Evolutionary conservation across 2,797 vertebrate species (phyloP).

Genomic region (Fistularia commersonii): DNA sequence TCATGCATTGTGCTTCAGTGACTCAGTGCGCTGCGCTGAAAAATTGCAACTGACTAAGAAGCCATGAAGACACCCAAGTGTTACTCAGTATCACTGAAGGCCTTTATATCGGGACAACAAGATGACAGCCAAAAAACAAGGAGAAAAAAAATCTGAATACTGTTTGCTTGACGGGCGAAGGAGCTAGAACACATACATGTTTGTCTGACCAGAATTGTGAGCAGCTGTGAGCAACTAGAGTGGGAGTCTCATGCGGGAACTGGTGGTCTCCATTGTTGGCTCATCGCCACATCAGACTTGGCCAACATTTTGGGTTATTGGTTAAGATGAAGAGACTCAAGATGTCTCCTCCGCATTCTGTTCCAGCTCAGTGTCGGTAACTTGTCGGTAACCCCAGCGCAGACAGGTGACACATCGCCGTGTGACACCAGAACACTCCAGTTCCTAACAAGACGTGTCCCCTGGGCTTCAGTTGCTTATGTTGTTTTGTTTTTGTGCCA

Average conservation of each 20-base stretch:
- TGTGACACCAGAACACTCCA: conserved; percentile 21
- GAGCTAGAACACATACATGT: conserved; percentile 11
- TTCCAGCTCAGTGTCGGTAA: conserved; percentile 8
- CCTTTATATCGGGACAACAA: conserved; percentile 11
- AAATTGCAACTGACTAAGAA: conserved; percentile 41
- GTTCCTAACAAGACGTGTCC: conserved; percentile 42
- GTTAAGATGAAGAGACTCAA: too few species aligned
- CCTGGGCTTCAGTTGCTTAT: conserved; percentile 41
- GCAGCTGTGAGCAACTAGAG: conserved; percentile 40
- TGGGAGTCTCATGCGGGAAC: conserved; percentile 29
- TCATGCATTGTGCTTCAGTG: conserved; percentile 37
- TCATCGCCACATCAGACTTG: conserved; percentile 4
- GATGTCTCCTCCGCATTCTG: too few species aligned
- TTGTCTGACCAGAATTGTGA: conserved; percentile 18
- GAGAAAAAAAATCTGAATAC: conserved; percentile 31
- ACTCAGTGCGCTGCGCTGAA: conserved; percentile 41
- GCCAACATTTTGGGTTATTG: not conserved
- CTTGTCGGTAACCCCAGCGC: conserved; percentile 16
- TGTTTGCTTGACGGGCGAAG: conserved; percentile 31
- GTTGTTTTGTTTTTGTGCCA: conserved; percentile 43
- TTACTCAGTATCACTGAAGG: conserved; percentile 31
- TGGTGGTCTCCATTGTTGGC: conserved; percentile 15
- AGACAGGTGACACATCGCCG: conserved; percentile 37
- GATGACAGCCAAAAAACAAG: conserved; percentile 19
- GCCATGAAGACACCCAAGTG: conserved; percentile 27